Conservation (phyloP, 2,888 invertebrate species). For the Keiferia lycopersicella region DNA sequence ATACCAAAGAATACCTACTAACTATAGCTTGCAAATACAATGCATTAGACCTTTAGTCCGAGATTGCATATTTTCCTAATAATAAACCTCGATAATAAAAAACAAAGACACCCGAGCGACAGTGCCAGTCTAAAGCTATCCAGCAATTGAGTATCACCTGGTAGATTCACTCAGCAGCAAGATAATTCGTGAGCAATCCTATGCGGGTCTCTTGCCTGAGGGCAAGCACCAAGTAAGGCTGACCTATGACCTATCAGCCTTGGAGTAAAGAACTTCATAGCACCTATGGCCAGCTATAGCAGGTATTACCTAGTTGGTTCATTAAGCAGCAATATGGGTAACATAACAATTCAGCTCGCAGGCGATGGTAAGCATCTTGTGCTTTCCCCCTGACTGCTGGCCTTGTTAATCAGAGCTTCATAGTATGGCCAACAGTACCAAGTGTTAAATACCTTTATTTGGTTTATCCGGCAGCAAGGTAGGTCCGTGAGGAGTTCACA, state of each 20-base stretch:
- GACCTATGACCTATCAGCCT: slow-evolving; percentile 84
- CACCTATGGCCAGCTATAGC: neutral
- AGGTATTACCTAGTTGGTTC: slow-evolving; percentile 92
- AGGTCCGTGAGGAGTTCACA: slow-evolving; percentile 94
- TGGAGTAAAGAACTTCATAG: slow-evolving; percentile 57
- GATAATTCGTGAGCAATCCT: slow-evolving; percentile 93
- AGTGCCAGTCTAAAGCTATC: no score
- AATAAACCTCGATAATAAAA: no score
- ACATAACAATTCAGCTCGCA: slow-evolving; percentile 94
- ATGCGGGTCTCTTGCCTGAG: slow-evolving; percentile 95
- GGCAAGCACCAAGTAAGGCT: no score
- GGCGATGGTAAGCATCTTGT: slow-evolving; percentile 93
- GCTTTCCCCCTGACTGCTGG: slow-evolving; percentile 93
- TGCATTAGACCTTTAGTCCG: no score
- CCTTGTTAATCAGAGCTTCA: slow-evolving; percentile 66
- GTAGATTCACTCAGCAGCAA: slow-evolving; percentile 95
- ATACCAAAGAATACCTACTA: no score
- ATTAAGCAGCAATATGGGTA: slow-evolving; percentile 94
- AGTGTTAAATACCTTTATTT: slow-evolving; percentile 85
- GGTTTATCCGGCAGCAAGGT: slow-evolving; percentile 97
- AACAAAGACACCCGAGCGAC: no score
- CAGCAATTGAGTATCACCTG: neutral
- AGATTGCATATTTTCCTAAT: no score
- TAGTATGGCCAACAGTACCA: no score
- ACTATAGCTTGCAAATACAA: no score